A percentile compares a stretch with the other conserved stretches of the same genome.
Evolutionary conservation across 2,797 vertebrate species (phyloP).

Genomic region (Lutjanus argentimaculatus): DNA sequence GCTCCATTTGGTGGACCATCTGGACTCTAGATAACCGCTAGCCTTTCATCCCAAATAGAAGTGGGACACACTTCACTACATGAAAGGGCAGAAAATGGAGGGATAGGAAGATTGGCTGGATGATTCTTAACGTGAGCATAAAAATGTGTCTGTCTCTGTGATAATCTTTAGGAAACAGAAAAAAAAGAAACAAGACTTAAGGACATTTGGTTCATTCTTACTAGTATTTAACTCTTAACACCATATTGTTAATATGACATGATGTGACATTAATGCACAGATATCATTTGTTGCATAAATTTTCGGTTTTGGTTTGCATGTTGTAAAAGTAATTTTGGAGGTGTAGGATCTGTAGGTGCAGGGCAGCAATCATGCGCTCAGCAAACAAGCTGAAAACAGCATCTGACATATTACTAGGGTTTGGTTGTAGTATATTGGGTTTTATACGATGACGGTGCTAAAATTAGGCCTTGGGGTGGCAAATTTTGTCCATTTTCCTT

Average conservation of each 20-base stretch:
- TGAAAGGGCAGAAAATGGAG: conserved; percentile 33
- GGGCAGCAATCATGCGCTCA: not conserved
- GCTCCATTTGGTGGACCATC: conserved; percentile 45
- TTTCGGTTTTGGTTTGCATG: conserved; percentile 5
- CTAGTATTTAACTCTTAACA: no score
- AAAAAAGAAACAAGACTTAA: not conserved
- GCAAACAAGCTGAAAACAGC: not conserved
- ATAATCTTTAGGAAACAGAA: not conserved
- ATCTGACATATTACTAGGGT: not conserved
- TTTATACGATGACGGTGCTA: no score
- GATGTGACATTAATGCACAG: not conserved
- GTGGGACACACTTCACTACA: conserved; percentile 23
- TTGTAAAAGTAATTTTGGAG: not conserved
- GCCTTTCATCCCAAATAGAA: conserved; percentile 38
- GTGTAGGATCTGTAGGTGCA: not conserved
- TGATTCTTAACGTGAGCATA: not conserved
- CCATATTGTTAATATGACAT: not conserved
- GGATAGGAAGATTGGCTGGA: not conserved
- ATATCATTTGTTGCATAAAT: not conserved
- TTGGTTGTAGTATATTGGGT: no score
- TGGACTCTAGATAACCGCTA: conserved; percentile 31
- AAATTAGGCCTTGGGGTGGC: no score
- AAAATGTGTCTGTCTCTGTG: not conserved
- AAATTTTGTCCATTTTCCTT: no score
- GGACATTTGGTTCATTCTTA: not conserved